These are phyloP conservation scores for Zosterops lateralis DNA, from an alignment of 2,113 vertebrate species.

Conservation along the genomic window DNA sequence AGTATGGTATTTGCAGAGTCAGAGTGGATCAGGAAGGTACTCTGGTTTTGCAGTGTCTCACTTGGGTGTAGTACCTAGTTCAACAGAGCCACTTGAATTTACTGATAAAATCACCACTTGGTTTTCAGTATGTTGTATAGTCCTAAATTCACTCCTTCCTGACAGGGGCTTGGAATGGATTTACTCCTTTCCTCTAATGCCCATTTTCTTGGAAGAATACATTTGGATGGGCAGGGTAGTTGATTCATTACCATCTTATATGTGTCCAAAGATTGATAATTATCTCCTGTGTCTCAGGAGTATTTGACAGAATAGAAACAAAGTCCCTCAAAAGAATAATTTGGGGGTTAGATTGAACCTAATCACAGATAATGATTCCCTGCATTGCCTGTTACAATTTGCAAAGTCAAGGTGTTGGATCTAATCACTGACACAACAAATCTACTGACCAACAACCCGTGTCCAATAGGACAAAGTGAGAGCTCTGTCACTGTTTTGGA, in stretches of 20 bases:
- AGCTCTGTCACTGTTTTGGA: background rate
- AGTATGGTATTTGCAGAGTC: background rate
- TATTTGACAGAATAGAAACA: background rate
- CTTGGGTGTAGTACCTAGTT: background rate
- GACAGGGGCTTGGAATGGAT: background rate
- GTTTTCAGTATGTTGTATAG: background rate
- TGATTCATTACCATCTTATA: fast-evolving
- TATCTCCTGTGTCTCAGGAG: background rate
- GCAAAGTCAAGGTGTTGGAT: background rate
- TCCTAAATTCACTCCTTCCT: background rate
- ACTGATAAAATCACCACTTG: background rate
- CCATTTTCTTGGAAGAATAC: background rate
- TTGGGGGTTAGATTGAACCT: background rate
- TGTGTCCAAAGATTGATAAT: fast-evolving
- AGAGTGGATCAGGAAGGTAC: background rate
- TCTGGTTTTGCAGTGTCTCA: background rate
- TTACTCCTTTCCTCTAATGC: background rate
- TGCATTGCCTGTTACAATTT: background rate
- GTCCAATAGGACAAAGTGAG: background rate
- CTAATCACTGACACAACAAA: background rate
- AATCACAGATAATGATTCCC: background rate
- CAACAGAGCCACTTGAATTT: background rate
- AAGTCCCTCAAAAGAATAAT: background rate
- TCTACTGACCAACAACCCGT: fast-evolving
- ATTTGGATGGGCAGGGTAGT: background rate